Evolutionary conservation across 2,797 vertebrate species (phyloP), one percentile per base, ranked within the genome.

Genomic region (Tapirus indicus): DNA sequence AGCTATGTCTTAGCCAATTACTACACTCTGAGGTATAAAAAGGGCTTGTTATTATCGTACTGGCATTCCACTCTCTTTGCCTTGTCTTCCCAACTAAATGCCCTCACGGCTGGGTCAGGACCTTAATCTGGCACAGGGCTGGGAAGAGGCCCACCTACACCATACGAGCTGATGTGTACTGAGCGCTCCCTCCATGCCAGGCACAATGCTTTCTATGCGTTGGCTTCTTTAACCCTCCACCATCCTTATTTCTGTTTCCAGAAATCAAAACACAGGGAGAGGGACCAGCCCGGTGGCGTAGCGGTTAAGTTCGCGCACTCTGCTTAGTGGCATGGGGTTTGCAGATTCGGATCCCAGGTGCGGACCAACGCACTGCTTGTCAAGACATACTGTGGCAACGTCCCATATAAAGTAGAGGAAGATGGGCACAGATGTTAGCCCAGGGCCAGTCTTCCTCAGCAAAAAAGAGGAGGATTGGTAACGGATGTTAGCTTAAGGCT

Each of bases 161-260:
- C 0, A 1, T 3, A 1, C 0, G 1, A 82, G 32, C 58, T 1
- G 41, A 12, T 21, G n/a, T 66, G 56, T 4, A 3, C 52, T 4
- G 3, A 74, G 78, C 0, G 1, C 49, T 29, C 38, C 60, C 25
- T 78, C 11, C 1, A 0, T 5, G 49, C 86, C 80, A 56, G 52
- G 49, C 29, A 16, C 66, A 35, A 23, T 1, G 14, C 21, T 58
- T 75, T 25, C 69, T 78, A 13, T 25, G 25, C 25, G 1, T 1
- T 84, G 32, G 52, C 18, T 29, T 7, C 71, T 54, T 77, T 27
- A 62, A 23, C 20, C 54, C 20, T 78, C 93, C 41, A 16, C 20
- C 9, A 11, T 47, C 32, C 71, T 85, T 47, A 68, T 44, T 95
- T 92, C 64, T 71, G 58, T n/a, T 72, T 64, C 32, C 27, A 47